These are phyloP conservation scores for Mellilla xanthometata DNA, from an alignment of 2,888 invertebrate genomes.

Conservation along the genomic window DNA sequence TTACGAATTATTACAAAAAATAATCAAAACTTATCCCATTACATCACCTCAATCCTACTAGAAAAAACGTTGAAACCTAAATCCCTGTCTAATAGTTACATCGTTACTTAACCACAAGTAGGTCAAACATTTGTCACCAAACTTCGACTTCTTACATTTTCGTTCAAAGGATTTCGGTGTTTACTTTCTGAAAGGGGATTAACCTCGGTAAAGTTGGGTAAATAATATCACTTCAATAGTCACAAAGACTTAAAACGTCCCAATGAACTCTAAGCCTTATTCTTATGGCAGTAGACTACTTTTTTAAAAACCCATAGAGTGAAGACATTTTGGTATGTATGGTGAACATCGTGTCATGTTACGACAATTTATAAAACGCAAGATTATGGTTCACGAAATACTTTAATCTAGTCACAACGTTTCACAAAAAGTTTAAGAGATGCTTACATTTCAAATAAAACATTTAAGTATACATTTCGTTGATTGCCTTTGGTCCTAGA, in stretches of 20 bases:
- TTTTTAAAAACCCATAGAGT: background rate
- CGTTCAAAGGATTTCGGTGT: slow-evolving; percentile 29
- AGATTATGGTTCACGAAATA: too few species aligned
- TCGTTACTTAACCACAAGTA: slow-evolving; percentile 22
- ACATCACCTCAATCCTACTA: too few species aligned
- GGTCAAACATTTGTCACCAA: slow-evolving; percentile 32
- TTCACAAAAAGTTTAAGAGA: background rate
- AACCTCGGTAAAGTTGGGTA: slow-evolving; percentile 31
- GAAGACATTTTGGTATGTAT: background rate
- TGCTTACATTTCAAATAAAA: too few species aligned
- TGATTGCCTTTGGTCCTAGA: too few species aligned
- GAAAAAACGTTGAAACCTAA: background rate
- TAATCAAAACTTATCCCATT: too few species aligned
- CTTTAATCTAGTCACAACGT: background rate
- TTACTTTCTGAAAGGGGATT: slow-evolving; percentile 32
- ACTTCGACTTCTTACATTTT: slow-evolving; percentile 32
- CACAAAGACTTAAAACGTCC: slow-evolving; percentile 18
- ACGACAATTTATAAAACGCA: background rate
- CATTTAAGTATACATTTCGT: too few species aligned
- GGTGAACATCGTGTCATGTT: background rate
- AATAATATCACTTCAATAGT: slow-evolving; percentile 30
- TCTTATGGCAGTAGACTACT: background rate
- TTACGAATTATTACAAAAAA: too few species aligned
- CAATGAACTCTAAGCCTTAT: slow-evolving; percentile 10
- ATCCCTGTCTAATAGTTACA: slow-evolving; percentile 16